Evolutionary conservation across 2,797 vertebrate genomes (phyloP), one percentile per base, ranked within the genome.

Genomic region (Trachops cirrhosus): DNA sequence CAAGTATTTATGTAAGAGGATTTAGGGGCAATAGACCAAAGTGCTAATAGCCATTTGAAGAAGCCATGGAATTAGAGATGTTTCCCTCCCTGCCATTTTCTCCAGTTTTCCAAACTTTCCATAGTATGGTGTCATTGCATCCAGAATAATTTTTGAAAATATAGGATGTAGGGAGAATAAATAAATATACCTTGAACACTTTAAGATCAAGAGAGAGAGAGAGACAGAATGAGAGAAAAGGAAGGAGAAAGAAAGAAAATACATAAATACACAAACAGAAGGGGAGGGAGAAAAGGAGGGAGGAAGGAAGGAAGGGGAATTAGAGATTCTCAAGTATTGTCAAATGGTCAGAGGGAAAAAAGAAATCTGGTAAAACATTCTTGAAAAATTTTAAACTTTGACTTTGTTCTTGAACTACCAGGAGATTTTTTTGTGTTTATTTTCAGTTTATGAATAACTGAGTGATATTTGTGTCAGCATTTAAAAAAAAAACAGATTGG

Each of bases 401-500:
- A 84, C 32, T 91, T 79, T 84, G 54, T 34, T 86, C 34, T 83
- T 92, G 24, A 62, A 80, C 26, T 79, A 9, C 24, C 26, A 74
- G 59, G 46, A 67, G n/a, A 44, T 19, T 87, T 52, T 62, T 62
- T 83, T 46, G 21, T 84, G 24, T 41, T 70, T 92, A 64, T 70
- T 73, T 73, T 93, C 10, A 48, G 41, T 39, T 90, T 84, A 86
- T 77, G 41, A 86, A 44, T 74, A 74, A 86, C 52, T 29, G 21
- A 78, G 7, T 75, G 67, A 54, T 93, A 5, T 89, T 67, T 79
- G 68, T 77, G 71, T 96, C 59, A 89, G 88, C 78, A 82, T 89
- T 91, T 37, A 18, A 85, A 89, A 62, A 85, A 89, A 62, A 93
- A 82, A 52, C 16, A 18, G 22, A 48, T 68, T 29, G 78, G 41